These are phyloP conservation scores for Lithosia quadra DNA, from an alignment of 2,888 invertebrate species.

Conservation along the genomic window DNA sequence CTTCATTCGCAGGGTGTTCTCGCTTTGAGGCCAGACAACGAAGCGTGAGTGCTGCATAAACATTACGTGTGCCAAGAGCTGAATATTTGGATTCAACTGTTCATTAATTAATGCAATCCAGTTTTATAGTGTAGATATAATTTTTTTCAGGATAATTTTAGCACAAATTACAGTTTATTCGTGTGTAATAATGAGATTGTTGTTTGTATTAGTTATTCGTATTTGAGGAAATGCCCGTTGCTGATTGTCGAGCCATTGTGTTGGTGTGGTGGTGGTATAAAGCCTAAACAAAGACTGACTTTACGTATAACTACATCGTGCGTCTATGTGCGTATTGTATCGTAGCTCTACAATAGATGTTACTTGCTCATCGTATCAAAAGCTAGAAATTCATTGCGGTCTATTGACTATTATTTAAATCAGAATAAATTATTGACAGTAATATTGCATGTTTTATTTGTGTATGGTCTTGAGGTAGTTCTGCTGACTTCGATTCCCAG, in stretches of 20 bases:
- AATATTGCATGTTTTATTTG: slow-evolving; percentile 15
- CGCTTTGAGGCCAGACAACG: slow-evolving; percentile 79
- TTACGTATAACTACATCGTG: slow-evolving; percentile 74
- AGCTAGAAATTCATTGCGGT: slow-evolving; percentile 77
- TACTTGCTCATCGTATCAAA: slow-evolving; percentile 81
- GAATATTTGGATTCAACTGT: slow-evolving; percentile 45
- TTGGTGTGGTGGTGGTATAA: slow-evolving; percentile 57
- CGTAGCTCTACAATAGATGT: slow-evolving; percentile 62
- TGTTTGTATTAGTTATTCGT: slow-evolving; percentile 58
- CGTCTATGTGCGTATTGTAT: slow-evolving; percentile 60
- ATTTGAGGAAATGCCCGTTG: slow-evolving; percentile 59
- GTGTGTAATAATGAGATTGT: slow-evolving; percentile 55
- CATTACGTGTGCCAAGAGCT: slow-evolving; percentile 66
- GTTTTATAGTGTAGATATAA: slow-evolving; percentile 55
- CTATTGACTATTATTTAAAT: slow-evolving; percentile 81
- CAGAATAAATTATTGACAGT: slow-evolving; percentile 60
- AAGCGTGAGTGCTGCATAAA: slow-evolving; percentile 61
- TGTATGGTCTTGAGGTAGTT: no score
- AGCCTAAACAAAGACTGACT: slow-evolving; percentile 85
- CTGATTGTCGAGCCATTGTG: slow-evolving; percentile 30
- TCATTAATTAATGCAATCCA: slow-evolving; percentile 59
- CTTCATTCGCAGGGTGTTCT: slow-evolving; percentile 91
- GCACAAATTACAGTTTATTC: slow-evolving; percentile 68
- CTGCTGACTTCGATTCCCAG: no score
- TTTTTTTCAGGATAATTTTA: slow-evolving; percentile 55